Base-by-base conservation (phyloP, 2,113 vertebrate genomes). In the Siphamia tubifer region DNA sequence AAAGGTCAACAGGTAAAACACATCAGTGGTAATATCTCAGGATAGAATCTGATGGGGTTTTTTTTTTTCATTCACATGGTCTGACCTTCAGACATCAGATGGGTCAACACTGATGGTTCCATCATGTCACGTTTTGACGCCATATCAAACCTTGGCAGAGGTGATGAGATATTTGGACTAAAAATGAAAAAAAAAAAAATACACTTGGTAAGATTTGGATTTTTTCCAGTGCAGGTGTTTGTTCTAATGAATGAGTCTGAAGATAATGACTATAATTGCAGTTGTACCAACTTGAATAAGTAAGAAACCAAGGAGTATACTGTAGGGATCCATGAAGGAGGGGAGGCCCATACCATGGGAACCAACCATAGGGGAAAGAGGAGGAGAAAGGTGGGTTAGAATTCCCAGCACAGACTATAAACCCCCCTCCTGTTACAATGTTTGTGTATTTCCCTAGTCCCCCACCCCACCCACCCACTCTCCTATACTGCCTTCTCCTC, bases 201-300 rank as follows among this genome's bases (percentile, higher is more conserved):
- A n/a, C n/a, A n/a, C n/a, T n/a, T n/a, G n/a, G n/a, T n/a, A n/a
- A n/a, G n/a, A n/a, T n/a, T n/a, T n/a, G n/a, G n/a, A n/a, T n/a
- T n/a, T n/a, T n/a, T n/a, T n/a, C n/a, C n/a, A n/a, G n/a, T n/a
- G n/a, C n/a, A n/a, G n/a, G n/a, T n/a, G n/a, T n/a, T n/a, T 32
- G 17, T 44, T 48, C 47, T 49, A 52, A 81, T 73, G 91, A 90
- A 91, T 91, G 86, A 90, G 91, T 94, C 91, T 92, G 89, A 87
- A 86, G 83, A 89, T 92, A 91, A 94, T 88, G 85, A 89, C 88
- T 91, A 86, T 92, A 93, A 94, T 91, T 70, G 90, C 91, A 89
- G 83, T 88, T 90, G 79, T 82, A 91, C 89, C 93, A 92, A 94
- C 94, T 93, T 89, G 86, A 89, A 85, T 88, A 90, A 87, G 91